Base-by-base conservation (phyloP, 2,113 vertebrate genomes). In the Chaetodon trifascialis region DNA sequence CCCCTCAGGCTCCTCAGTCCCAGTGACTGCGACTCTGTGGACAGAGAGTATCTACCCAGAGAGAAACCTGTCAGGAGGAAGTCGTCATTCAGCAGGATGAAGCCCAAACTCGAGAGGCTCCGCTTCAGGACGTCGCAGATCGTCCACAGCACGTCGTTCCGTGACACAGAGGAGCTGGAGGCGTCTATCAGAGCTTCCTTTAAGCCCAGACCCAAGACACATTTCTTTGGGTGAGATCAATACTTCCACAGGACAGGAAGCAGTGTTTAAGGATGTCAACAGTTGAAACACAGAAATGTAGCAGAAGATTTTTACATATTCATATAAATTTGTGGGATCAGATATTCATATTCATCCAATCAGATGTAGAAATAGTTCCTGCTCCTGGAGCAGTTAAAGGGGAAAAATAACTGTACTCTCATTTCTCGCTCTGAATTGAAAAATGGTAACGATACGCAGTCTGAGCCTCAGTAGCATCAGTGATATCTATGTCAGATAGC, bases 31-130 rank as follows among this genome's bases (percentile, higher is more conserved):
- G 89, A 90, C 38, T 51, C 55, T 1, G 36, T 40, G 3, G 84
- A 89, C 0, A 69, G 55, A 3, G 77, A 75, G 10, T 73, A 0
- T 0, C 7, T 4, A 0, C 23, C 15, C 4, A 15, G 79, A 25
- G 76, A 59, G 0, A 85, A 67, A 0, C 63, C 79, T 0, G 1
- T 93, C 0, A 71, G 88, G 46, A 92, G 93, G 70, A 94, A 73
- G 69, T 88, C 95, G 0, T 93, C 95, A 0, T 49, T 95, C 19
- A 87, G 76, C 70, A 81, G 46, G 56, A 88, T 94, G 66, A 94
- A 79, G 34, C 90, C 90, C 46, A 84, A 38, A 19, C 74, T 93
- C 67, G 70, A 92, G 49, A 86, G 40, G 63, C 67, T 91, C 0
- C 88, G 91, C 2, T 0, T 4, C 4, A 85, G 91, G 76, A 76